Evolutionary conservation across 2,888 invertebrate species (phyloP), one percentile per base, ranked within the genome.

Genomic region (Clanis bilineata): DNA sequence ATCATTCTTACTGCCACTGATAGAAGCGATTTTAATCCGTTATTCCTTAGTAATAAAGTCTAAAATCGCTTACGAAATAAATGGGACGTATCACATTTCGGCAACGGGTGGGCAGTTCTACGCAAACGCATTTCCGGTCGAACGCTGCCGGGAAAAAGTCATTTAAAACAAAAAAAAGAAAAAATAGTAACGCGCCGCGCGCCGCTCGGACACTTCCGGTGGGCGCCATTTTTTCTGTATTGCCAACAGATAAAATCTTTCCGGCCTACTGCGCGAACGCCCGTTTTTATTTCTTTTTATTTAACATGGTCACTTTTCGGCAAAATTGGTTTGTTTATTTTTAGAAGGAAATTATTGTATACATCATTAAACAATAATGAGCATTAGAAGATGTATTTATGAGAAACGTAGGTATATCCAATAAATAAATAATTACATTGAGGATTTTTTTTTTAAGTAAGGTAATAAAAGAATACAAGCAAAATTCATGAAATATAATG

Each of bases 141-240:
- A 89, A 86, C 86, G 84, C 81, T 88, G 90, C 86, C 91, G 91
- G 92, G 92, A 90, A 92, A 92, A 92, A 90, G 90, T 90, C 88
- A 91, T 92, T 91, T 91, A 90, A 92, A 91, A 91, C 90, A 92
- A 92, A 91, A 91, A 90, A 88, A 92, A 91, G 90, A 90, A 90
- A 88, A 91, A 91, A 90, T 90, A 85, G 90, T 90, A 89, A 87
- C 89, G 88, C 85, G 90, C 89, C 82, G 88, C 85, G 85, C 89
- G 86, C 88, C 86, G 88, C 85, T 92, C 89, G 92, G 92, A 91
- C 92, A 91, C 92, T 92, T 92, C 92, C 92, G 92, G 92, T 92
- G 91, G 91, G 88, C 92, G 90, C 92, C 90, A 91, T 92, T 92
- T 91, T 92, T 92, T 91, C 91, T 92, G 90, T 92, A 92, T 91